Conservation (phyloP, 2,113 vertebrate species). For the Chionis minor region DNA sequence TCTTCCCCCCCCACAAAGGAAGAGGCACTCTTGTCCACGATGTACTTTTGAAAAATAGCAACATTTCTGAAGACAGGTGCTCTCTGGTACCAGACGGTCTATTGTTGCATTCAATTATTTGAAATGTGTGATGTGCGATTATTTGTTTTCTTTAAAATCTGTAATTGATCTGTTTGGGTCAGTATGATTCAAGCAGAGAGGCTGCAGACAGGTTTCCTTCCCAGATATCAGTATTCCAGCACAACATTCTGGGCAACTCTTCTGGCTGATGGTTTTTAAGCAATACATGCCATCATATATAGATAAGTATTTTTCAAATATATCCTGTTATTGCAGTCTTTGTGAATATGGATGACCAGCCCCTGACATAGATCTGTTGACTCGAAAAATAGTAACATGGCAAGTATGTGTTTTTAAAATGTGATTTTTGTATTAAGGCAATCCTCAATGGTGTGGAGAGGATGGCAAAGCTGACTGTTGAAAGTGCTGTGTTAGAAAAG, state of each 20-base stretch:
- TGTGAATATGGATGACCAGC: conserved; percentile 15
- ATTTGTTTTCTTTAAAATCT: not conserved
- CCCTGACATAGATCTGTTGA: not conserved
- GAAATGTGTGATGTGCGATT: not conserved
- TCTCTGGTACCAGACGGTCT: not conserved
- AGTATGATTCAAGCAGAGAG: not conserved
- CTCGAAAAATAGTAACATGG: not conserved
- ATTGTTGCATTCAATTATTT: not conserved
- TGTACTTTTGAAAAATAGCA: not conserved
- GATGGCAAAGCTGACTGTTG: not conserved
- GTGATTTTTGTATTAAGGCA: not conserved
- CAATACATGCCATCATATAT: not conserved
- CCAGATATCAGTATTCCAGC: not conserved
- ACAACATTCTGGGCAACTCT: not conserved
- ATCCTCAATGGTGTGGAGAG: not conserved
- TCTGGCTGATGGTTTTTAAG: not conserved
- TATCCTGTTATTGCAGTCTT: conserved; percentile 7
- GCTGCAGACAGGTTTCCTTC: not conserved
- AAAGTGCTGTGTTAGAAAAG: not conserved
- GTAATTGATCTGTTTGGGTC: not conserved
- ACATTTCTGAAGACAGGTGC: not conserved
- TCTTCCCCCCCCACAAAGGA: not conserved
- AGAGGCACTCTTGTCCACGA: not conserved
- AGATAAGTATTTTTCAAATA: not conserved
- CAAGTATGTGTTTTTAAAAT: not conserved